Evolutionary conservation across 2,888 invertebrate species (phyloP).

Genomic region (Dynastes tityus): DNA sequence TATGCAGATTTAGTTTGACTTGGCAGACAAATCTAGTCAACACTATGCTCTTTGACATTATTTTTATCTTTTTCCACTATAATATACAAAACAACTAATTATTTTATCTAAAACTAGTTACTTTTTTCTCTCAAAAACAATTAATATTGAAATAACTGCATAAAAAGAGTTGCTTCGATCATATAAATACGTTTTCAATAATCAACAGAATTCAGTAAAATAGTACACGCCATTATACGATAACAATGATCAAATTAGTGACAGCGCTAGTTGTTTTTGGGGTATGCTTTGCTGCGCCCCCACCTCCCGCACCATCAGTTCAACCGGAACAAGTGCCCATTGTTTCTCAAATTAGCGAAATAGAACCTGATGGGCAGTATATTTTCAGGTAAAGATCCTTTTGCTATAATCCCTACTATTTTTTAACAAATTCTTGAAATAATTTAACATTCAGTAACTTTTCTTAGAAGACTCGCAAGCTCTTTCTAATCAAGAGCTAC

Average conservation of each 20-base stretch:
- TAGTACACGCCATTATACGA: not conserved
- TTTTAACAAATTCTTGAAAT: too few relatives aligned
- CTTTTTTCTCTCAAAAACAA: not conserved
- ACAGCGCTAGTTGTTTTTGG: not conserved
- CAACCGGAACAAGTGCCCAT: slow-evolving; percentile 3
- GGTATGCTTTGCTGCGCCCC: not conserved
- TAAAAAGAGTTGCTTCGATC: not conserved
- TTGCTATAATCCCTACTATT: not conserved
- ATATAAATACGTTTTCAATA: slow-evolving; percentile 19
- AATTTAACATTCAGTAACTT: too few relatives aligned
- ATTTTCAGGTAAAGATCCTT: slow-evolving; percentile 21
- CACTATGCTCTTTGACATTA: slow-evolving; percentile 12
- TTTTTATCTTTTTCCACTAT: not conserved
- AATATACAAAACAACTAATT: not conserved
- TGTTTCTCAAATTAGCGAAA: slow-evolving; percentile 11
- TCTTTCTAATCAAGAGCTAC: too few relatives aligned
- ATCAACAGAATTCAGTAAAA: slow-evolving; percentile 16
- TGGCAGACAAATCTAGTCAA: too few relatives aligned
- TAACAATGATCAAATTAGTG: slow-evolving; percentile 21
- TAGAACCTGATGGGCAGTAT: slow-evolving; percentile 34
- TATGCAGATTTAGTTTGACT: too few relatives aligned
- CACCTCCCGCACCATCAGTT: not conserved
- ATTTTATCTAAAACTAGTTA: not conserved
- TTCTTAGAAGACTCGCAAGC: too few relatives aligned
- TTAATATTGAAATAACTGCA: not conserved